Evolutionary conservation across 2,888 invertebrate species (phyloP), one percentile per base, ranked within the genome.

Genomic region (Agrilus biguttatus): DNA sequence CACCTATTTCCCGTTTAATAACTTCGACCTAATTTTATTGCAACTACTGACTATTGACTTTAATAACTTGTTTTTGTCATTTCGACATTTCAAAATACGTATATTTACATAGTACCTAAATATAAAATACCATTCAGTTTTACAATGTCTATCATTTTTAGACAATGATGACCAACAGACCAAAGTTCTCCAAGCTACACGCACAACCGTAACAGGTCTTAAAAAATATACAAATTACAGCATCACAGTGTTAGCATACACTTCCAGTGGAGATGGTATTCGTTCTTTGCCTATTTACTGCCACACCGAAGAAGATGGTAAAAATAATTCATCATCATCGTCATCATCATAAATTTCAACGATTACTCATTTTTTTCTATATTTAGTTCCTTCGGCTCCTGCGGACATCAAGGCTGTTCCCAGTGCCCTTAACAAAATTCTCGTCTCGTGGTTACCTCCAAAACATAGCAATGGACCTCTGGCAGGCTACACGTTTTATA

Each of bases 181-280:
- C n/a, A 88, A 87, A 62, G 78, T 79, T 53, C 80, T 83, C 52
- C 74, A 76, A 3, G 77, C 78, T 2, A 59, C 80, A 33, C 76
- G 80, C 47, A 80, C 83, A 32, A 78, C 78, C 2, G 70, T 89
- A 47, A 80, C 81, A 44, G 83, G 83, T 38, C 69, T 92, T 43
- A 76, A 81, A 56, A 83, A 88, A 55, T 90, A 80, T 66, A 90
- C 91, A 28, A 93, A 93, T 70, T 93, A 93, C 64, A 90, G 90
- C 33, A 83, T 93, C 41, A 84, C 88, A 51, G 88, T 90, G 33
- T 72, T 88, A 59, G 91, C 91, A 8, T 91, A 80, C 65, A 93
- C 93, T 1, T 75, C 82, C 33, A 83, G 84, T 37, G 93, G 93
- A 0, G 92, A 93, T 61, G 93, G 93, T 7, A 83, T 84, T 14